A percentile compares a stretch with the other conserved stretches of the same genome.
Evolutionary conservation across 2,113 vertebrate species (phyloP).

Genomic region (Macrotis lagotis): DNA sequence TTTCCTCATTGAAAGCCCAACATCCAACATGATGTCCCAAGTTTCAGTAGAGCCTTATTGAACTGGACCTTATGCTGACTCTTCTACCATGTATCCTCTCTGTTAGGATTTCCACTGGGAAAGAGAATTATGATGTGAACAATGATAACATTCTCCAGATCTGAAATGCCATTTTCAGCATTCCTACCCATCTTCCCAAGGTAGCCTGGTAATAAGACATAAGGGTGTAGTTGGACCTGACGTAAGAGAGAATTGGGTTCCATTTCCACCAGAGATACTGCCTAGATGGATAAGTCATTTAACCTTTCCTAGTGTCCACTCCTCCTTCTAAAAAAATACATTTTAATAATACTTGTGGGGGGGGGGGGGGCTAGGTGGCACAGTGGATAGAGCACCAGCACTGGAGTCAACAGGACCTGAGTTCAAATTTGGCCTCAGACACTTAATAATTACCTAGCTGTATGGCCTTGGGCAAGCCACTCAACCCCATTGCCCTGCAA

Average conservation of each 20-base stretch:
- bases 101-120: neutral
- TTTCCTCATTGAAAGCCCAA: neutral
- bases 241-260: neutral
- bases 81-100: neutral
- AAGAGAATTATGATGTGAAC: neutral
- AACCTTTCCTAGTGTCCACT: neutral
- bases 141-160: neutral
- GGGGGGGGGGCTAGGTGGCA: too few relatives aligned
- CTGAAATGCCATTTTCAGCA: neutral
- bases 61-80: neutral
- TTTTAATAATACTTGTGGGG: neutral
- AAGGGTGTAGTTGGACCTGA: neutral
- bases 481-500: too few relatives aligned
- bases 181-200: neutral
- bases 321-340: neutral
- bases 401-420: too few relatives aligned
- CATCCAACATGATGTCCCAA: neutral
- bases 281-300: neutral
- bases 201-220: neutral
- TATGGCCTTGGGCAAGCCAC: too few relatives aligned
- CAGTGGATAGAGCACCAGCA: too few relatives aligned
- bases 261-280: neutral
- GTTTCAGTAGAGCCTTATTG: neutral
- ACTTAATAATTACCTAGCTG: too few relatives aligned
- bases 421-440: too few relatives aligned